A percentile compares a stretch with the other conserved stretches of the same genome.
Conservation (phyloP, 2,888 invertebrate genomes). For the Xylota sylvarum region DNA sequence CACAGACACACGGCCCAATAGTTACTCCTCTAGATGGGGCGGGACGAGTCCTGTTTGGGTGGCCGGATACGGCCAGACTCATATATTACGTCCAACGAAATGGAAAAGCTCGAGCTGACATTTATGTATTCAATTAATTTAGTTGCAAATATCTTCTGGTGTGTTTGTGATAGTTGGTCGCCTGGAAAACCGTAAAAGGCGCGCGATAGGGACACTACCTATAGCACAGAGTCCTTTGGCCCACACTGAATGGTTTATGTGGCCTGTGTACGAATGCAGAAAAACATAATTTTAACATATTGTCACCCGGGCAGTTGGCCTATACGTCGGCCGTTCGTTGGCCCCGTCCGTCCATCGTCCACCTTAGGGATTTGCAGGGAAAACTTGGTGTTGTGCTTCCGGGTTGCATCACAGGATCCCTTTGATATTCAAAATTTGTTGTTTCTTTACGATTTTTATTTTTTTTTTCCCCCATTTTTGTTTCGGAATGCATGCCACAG, state of each 20-base stretch:
- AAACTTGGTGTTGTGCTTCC: constrained; percentile 63
- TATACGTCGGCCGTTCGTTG: constrained; percentile 25
- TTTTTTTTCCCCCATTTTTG: constrained; percentile 46
- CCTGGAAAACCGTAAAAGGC: constrained; percentile 36
- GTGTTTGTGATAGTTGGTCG: constrained; percentile 61
- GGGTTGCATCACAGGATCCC: constrained; percentile 57
- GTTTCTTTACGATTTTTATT: constrained; percentile 32
- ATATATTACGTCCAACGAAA: constrained; percentile 78
- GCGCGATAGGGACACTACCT: constrained; percentile 57
- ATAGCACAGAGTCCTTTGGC: constrained; percentile 37
- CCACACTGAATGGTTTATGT: constrained; percentile 65
- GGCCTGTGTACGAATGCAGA: constrained; percentile 75
- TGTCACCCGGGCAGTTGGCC: constrained; percentile 66
- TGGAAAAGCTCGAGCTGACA: constrained; percentile 79
- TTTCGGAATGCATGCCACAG: constrained; percentile 30
- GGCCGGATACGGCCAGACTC: constrained; percentile 78
- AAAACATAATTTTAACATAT: constrained; percentile 77
- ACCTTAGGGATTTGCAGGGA: constrained; percentile 16
- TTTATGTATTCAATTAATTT: constrained; percentile 80
- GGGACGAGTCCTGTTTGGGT: constrained; percentile 25
- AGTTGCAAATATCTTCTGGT: constrained; percentile 76
- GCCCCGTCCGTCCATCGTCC: constrained; percentile 4
- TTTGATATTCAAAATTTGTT: constrained; percentile 74
- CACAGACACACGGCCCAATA: constrained; percentile 8
- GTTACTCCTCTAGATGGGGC: not conserved